Evolutionary conservation across 2,797 vertebrate species (phyloP), one percentile per base, ranked within the genome.

Genomic region (Denticeps clupeoides): DNA sequence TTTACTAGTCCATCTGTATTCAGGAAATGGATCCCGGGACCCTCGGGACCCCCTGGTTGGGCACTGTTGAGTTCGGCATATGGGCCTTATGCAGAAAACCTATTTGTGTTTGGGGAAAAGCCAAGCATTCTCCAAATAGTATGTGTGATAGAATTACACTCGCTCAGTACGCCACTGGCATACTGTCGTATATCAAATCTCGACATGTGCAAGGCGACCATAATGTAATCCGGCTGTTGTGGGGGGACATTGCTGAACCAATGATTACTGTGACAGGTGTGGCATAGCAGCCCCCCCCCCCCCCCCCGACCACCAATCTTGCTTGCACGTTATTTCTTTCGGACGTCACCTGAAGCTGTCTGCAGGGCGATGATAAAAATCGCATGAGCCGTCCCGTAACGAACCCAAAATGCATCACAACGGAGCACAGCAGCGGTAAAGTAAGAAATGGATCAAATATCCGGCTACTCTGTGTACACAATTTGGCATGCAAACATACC

Each of bases 51-150:
- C n/a, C n/a, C n/a, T n/a, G n/a, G n/a, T n/a, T n/a, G n/a, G n/a
- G n/a, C n/a, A n/a, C n/a, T n/a, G n/a, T n/a, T n/a, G n/a, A n/a
- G n/a, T n/a, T n/a, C n/a, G n/a, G n/a, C n/a, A 31, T 55, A 53
- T 32, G 53, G 66, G 48, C 43, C 2, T 59, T 55, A 23, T 32
- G 41, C 26, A 13, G 42, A 71, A 74, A 75, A 65, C 69, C 73
- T 72, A 77, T 78, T 76, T 80, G 71, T 62, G 70, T 67, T 62
- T 63, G 51, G 67, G 78, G 69, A 73, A 73, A 75, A 77, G 77
- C 68, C 75, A 67, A 63, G 68, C 78, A 77, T 81, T 82, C 80
- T 81, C 69, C 67, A 72, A 77, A 79, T 78, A 81, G 79, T 67
- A 51, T 42, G 54, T 58, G 58, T 68, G 73, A 83, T 85, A 78